phyloP scores from a whole-genome alignment of 1,140 invertebrate genomes.

The Armadillidium nasatum region DNA sequence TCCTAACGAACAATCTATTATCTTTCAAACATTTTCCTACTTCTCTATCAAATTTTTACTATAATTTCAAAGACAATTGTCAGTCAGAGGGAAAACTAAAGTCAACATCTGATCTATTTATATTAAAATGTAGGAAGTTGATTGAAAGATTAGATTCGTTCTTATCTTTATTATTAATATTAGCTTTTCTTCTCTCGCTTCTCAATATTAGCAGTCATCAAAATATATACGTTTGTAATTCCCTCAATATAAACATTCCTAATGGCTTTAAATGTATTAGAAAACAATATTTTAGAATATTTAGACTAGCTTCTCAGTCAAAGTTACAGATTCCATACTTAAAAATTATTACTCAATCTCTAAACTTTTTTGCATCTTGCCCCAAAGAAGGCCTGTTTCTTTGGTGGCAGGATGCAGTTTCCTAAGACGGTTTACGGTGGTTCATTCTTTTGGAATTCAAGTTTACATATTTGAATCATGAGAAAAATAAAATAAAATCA shows the following conservation, averaged over 20 bases:
- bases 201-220: neutral
- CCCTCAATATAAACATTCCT: neutral
- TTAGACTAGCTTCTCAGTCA: neutral
- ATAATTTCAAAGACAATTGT: too few relatives aligned
- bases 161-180: neutral
- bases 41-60: too few relatives aligned
- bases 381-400: neutral
- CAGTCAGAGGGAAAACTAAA: too few relatives aligned
- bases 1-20: neutral
- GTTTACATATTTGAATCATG: neutral
- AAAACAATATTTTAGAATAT: neutral
- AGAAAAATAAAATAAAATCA: too few relatives aligned
- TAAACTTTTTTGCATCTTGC: neutral
- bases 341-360: neutral
- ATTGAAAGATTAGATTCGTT: neutral
- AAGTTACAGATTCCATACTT: neutral
- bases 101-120: neutral
- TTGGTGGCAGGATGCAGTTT: constrained; percentile 4
- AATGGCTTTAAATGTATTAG: constrained; percentile 8
- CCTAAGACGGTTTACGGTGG: neutral
- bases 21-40: neutral
- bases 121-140: neutral
- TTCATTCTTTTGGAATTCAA: constrained; percentile 6
- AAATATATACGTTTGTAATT: neutral
- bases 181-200: neutral